Conservation (phyloP, 2,113 vertebrate species). For the Thamnaconus septentrionalis region DNA sequence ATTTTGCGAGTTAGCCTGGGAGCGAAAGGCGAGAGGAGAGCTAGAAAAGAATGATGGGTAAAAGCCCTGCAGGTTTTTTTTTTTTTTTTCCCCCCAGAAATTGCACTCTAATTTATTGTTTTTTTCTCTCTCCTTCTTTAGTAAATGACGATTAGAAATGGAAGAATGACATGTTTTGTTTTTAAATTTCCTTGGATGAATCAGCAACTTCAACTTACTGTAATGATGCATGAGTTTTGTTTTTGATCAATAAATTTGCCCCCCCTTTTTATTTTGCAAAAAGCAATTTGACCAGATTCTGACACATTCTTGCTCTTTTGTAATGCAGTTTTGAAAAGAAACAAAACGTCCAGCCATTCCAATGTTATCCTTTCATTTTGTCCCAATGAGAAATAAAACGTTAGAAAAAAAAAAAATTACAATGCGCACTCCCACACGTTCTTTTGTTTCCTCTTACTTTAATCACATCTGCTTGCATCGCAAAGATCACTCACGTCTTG, state of each 20-base stretch:
- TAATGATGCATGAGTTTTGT: constrained; percentile 11
- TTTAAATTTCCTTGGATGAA: constrained; percentile 41
- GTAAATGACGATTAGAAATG: too few species aligned
- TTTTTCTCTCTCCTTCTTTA: constrained; percentile 20
- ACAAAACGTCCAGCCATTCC: constrained; percentile 44
- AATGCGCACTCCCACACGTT: neutral
- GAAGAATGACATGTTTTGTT: constrained; percentile 61
- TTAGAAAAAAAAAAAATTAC: constrained; percentile 37
- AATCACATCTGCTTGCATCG: constrained; percentile 50
- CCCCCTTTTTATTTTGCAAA: constrained; percentile 13
- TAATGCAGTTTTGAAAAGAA: constrained; percentile 59
- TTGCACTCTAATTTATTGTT: constrained; percentile 77
- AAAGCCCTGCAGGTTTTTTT: constrained; percentile 50
- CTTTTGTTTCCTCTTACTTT: constrained; percentile 47
- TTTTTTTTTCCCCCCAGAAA: constrained; percentile 34
- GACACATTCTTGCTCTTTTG: constrained; percentile 58
- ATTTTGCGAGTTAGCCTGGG: too few species aligned
- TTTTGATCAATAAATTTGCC: constrained; percentile 47
- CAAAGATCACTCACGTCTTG: constrained; percentile 53
- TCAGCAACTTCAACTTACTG: constrained; percentile 37
- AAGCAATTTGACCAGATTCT: constrained; percentile 38
- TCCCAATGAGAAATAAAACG: constrained; percentile 66
- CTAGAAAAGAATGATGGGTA: constrained; percentile 32
- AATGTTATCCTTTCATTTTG: constrained; percentile 56
- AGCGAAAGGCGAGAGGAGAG: constrained; percentile 15